Evolutionary conservation across 1,140 invertebrate species (phyloP).

Genomic region (Eurosta solidaginis): DNA sequence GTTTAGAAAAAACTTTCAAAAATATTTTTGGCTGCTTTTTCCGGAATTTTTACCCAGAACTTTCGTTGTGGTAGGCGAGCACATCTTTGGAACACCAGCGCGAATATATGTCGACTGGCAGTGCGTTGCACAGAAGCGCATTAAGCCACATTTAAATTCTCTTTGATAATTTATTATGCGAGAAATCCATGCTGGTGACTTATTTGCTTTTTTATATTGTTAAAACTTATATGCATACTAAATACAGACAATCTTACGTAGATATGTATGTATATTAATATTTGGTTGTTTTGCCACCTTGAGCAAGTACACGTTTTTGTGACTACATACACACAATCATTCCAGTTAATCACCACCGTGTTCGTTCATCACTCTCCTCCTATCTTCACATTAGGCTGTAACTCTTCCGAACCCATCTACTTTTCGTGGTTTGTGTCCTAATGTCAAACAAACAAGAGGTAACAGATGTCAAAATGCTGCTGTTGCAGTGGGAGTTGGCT

Average conservation of each 20-base stretch:
- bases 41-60: not conserved
- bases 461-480: slow-evolving; percentile 28
- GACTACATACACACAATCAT: too few species aligned
- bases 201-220: slow-evolving; percentile 52
- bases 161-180: slow-evolving; percentile 59
- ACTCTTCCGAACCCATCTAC: not conserved
- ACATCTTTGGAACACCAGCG: not conserved
- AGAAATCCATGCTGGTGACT: slow-evolving; percentile 59
- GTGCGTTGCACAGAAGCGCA: slow-evolving; percentile 52
- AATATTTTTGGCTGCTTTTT: not conserved
- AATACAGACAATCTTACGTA: not conserved
- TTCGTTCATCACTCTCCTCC: too few species aligned
- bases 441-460: slow-evolving; percentile 24
- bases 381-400: not conserved
- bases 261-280: not conserved
- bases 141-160: slow-evolving; percentile 37
- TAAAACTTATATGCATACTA: not conserved
- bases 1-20: not conserved
- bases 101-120: not conserved
- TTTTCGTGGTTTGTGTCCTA: not conserved
- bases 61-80: too few species aligned
- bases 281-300: too few species aligned
- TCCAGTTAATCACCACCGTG: not conserved
- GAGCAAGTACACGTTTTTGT: too few species aligned
- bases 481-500: slow-evolving; percentile 14